phyloP scores from a whole-genome alignment of 2,797 vertebrate genomes.

The Eurystomus glaucurus region DNA sequence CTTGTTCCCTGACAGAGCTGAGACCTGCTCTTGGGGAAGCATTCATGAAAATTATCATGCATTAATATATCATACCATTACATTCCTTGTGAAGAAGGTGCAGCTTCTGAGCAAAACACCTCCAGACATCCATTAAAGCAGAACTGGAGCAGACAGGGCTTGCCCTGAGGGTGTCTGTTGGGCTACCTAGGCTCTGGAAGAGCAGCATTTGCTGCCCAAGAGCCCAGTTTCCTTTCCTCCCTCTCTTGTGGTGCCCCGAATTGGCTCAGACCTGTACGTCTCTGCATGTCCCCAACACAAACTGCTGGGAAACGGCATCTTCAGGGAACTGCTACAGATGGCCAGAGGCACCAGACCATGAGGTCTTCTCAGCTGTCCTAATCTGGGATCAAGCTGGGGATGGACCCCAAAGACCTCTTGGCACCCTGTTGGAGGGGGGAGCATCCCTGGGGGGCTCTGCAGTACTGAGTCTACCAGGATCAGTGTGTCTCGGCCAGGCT shows the following conservation, averaged over 20 bases:
- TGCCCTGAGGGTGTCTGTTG: background rate
- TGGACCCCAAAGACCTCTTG: background rate
- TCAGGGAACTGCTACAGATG: accelerated
- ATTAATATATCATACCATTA: background rate
- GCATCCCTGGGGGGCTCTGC: background rate
- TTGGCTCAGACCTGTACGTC: accelerated
- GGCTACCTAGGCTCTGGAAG: background rate
- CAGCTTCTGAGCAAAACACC: background rate
- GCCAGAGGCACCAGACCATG: background rate
- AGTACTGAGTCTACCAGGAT: background rate
- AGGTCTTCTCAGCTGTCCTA: background rate
- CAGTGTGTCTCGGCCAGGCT: accelerated
- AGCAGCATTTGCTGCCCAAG: background rate
- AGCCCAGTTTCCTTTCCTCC: background rate
- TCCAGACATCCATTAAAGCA: background rate
- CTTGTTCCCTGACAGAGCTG: background rate
- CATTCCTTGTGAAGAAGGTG: background rate
- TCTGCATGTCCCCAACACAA: background rate
- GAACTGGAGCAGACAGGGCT: background rate
- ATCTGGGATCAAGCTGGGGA: background rate
- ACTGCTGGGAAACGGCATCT: background rate
- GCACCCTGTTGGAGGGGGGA: accelerated
- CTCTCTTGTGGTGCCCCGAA: background rate
- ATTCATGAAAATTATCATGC: background rate
- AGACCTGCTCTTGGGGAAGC: background rate